Conservation (phyloP, 2,797 vertebrate genomes). For the Coregonus sp. region DNA sequence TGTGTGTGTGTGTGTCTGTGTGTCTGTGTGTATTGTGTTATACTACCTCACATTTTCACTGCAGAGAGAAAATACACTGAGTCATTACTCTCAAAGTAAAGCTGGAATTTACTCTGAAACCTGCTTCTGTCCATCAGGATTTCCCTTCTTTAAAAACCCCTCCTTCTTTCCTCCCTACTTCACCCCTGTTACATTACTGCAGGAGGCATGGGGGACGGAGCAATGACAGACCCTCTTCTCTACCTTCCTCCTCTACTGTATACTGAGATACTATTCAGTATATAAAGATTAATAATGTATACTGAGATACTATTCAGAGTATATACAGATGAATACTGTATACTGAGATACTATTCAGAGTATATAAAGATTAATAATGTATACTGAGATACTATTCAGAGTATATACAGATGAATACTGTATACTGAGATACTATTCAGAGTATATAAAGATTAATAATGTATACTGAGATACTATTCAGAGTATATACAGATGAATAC, state of each 20-base stretch:
- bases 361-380: too few species aligned
- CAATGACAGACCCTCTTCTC: not conserved
- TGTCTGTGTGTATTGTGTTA: not conserved
- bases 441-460: too few species aligned
- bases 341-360: too few species aligned
- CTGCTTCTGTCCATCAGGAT: constrained; percentile 16
- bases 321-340: too few species aligned
- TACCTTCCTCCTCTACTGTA: not conserved
- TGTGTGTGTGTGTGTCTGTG: not conserved
- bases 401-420: too few species aligned
- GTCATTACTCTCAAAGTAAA: not conserved
- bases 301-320: too few species aligned
- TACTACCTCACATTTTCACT: not conserved
- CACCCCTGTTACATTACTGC: constrained; percentile 33
- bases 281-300: too few species aligned
- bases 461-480: too few species aligned
- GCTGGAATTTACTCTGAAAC: not conserved
- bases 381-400: too few species aligned
- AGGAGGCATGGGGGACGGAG: constrained; percentile 16
- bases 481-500: too few species aligned
- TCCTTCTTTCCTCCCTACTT: constrained; percentile 16
- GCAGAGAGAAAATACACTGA: not conserved
- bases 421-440: too few species aligned
- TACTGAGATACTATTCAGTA: too few species aligned
- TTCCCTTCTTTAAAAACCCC: constrained; percentile 22